Evolutionary conservation across 2,888 invertebrate species (phyloP), one percentile per base, ranked within the genome.

Genomic region (Amiota mariae): DNA sequence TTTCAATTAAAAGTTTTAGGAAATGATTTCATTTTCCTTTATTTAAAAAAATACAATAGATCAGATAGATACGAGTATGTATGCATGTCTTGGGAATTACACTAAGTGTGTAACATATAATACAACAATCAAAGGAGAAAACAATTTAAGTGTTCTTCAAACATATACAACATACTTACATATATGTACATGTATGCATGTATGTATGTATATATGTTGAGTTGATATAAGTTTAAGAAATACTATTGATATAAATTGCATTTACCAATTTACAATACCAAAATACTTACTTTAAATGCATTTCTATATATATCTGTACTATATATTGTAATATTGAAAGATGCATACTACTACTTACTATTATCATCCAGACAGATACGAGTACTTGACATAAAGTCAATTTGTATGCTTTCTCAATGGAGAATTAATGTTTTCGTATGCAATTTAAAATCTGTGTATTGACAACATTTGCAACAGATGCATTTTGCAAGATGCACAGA

Each of bases 1-100:
- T 87, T 85, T 84, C 88, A 87, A 87, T 88, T 87, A 88, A 87
- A 87, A 88, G 87, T 88, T 86, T 86, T 84, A 75, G 72, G 70
- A 82, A 79, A 79, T 81, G 81, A 74, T 76, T 81, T 79, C 87
- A 85, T 86, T 81, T 73, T 15, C 46, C 51, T 54, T 57, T 49
- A 64, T 64, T 36, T 24, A 75, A 76, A 74, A 73, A 73, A 74
- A 63, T 48, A 68, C 64, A 36, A 36, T 36, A 36, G 36, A 36
- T 36, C 36, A 36, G 36, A 36, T 36, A 36, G 6, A 6, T 36
- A 24, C 24, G n/a, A n/a, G 24, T 24, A 24, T 1, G 3, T 24
- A 3, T 24, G 24, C 3, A 24, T 24, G 2, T 6, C 36, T 36
- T 6, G 6, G 6, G 36, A 36, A 6, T 4, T 36, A 6, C 36